Evolutionary conservation across 2,113 vertebrate genomes (phyloP).

Genomic region (Pseudorectes ferrugineus): DNA sequence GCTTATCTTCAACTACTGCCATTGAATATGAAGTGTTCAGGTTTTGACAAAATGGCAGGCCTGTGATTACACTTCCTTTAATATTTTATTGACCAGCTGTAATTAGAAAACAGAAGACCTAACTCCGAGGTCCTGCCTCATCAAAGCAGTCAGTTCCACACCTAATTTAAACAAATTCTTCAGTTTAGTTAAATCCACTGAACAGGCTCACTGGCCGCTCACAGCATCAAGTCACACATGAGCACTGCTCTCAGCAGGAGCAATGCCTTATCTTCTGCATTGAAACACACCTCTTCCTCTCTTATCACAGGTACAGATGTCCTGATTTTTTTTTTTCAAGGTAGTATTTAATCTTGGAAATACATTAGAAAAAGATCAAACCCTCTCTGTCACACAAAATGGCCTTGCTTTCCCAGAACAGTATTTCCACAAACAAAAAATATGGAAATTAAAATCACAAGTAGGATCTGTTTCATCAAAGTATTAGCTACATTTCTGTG

Average conservation of each 20-base stretch:
- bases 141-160: background rate
- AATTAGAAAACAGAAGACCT: background rate
- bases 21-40: background rate
- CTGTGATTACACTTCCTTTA: background rate
- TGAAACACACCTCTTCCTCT: background rate
- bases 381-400: background rate
- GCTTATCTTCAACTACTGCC: background rate
- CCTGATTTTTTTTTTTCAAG: background rate
- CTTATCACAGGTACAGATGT: background rate
- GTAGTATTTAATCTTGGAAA: background rate
- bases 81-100: background rate
- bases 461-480: constrained; percentile 45
- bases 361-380: background rate
- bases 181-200: background rate
- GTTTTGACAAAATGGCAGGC: background rate
- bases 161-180: background rate
- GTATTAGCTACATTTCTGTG: constrained; percentile 20
- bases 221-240: rapidly evolving
- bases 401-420: constrained; percentile 36
- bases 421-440: constrained; percentile 16
- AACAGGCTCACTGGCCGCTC: background rate
- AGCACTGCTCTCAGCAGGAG: background rate
- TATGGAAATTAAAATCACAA: constrained; percentile 35
- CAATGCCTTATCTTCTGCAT: background rate
- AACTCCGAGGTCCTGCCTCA: background rate